A percentile compares a stretch with the other conserved stretches of the same genome.
These are phyloP conservation scores for Heliconius charithonia DNA, from an alignment of 2,888 invertebrate genomes.

Conservation along the genomic window DNA sequence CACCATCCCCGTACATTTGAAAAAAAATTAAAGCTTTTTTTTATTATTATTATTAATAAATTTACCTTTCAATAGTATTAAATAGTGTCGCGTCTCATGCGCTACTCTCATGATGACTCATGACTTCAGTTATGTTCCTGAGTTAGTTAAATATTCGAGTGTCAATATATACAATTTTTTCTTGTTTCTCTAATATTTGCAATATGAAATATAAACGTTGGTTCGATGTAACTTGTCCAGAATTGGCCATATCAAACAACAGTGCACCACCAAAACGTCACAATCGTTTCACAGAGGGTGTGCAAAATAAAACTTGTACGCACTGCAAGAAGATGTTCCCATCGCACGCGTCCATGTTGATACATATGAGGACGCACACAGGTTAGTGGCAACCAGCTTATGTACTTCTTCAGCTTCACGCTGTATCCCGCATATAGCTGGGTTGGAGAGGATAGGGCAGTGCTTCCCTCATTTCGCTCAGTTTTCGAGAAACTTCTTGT, in stretches of 20 bases:
- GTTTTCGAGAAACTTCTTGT: too few relatives aligned
- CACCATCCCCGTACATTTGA: background rate
- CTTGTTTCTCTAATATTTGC: background rate
- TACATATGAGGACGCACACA: conserved; percentile 90
- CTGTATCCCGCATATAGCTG: background rate
- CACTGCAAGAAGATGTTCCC: conserved; percentile 90
- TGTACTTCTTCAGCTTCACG: background rate
- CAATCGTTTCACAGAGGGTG: conserved; percentile 84
- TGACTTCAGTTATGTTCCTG: conserved; percentile 79
- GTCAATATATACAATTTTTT: background rate
- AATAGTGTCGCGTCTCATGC: conserved; percentile 28
- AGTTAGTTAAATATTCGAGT: background rate
- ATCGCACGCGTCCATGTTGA: conserved; percentile 91
- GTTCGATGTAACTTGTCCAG: conserved; percentile 84
- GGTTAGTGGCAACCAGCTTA: conserved; percentile 60
- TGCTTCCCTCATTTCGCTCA: too few relatives aligned
- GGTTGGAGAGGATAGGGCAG: background rate
- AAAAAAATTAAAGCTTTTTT: background rate
- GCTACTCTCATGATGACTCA: conserved; percentile 72
- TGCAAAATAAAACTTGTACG: conserved; percentile 85
- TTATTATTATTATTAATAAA: background rate
- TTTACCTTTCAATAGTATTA: background rate
- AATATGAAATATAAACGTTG: conserved; percentile 62
- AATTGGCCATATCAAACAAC: conserved; percentile 90
- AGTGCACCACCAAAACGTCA: conserved; percentile 86